These are phyloP conservation scores for Zeus faber DNA, from an alignment of 2,113 vertebrate genomes.

Conservation along the genomic window DNA sequence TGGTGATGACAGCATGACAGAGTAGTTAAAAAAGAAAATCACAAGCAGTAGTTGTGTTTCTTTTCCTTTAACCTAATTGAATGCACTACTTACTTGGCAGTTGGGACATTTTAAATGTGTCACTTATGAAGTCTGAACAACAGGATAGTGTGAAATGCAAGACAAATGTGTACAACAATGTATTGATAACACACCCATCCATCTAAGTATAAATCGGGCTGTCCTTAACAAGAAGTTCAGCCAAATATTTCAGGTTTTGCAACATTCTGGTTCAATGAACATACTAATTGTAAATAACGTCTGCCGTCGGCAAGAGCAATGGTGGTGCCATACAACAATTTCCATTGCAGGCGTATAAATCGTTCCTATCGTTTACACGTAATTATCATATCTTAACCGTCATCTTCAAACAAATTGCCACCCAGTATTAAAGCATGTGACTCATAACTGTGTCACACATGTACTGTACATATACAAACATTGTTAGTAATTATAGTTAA, in stretches of 20 bases:
- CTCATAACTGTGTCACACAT: too few relatives aligned
- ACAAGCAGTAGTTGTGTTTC: constrained; percentile 21
- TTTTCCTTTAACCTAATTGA: too few relatives aligned
- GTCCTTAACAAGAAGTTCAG: constrained; percentile 34
- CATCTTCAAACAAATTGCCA: too few relatives aligned
- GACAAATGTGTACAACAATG: background rate
- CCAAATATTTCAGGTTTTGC: constrained; percentile 59
- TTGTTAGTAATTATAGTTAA: too few relatives aligned
- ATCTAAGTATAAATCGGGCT: constrained; percentile 9
- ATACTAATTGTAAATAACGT: constrained; percentile 1
- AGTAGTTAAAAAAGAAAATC: constrained; percentile 39
- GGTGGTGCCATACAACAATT: background rate
- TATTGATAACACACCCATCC: constrained; percentile 18
- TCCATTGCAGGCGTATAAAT: background rate
- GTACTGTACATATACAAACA: too few relatives aligned
- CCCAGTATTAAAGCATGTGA: too few relatives aligned
- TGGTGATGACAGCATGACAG: constrained; percentile 52
- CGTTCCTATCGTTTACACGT: background rate
- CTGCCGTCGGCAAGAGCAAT: too few relatives aligned
- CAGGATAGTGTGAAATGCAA: background rate
- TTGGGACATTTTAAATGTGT: too few relatives aligned
- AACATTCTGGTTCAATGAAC: constrained; percentile 26
- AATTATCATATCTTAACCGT: background rate
- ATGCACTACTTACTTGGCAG: too few relatives aligned
- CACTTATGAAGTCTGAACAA: too few relatives aligned